Percentiles rank a stretch among this genome's conserved stretches.
phyloP scores from a whole-genome alignment of 2,113 vertebrate genomes.

The Sturnira hondurensis region DNA sequence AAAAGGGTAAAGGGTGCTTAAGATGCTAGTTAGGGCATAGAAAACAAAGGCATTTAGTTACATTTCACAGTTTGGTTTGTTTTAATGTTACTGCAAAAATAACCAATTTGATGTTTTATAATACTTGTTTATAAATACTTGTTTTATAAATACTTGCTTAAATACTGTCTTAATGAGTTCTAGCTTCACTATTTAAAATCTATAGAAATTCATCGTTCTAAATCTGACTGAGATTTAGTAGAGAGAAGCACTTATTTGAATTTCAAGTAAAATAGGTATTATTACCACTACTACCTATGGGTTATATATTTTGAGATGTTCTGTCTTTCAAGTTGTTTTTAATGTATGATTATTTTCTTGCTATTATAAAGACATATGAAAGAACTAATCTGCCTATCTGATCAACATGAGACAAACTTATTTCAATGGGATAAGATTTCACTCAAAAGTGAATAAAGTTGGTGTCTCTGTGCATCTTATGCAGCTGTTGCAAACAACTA shows the following conservation, averaged over 20 bases:
- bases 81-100: conserved; percentile 30
- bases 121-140: conserved; percentile 22
- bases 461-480: background rate
- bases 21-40: background rate
- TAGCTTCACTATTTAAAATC: conserved; percentile 35
- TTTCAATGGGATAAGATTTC: background rate
- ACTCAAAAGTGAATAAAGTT: conserved; percentile 14
- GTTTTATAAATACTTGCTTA: background rate
- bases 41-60: conserved; percentile 9
- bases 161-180: conserved; percentile 6
- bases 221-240: conserved; percentile 14
- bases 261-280: background rate
- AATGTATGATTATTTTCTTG: background rate
- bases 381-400: background rate
- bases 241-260: background rate
- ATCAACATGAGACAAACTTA: background rate
- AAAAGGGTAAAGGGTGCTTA: background rate
- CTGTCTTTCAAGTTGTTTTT: conserved; percentile 1
- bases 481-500: background rate
- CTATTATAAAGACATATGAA: background rate
- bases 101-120: background rate
- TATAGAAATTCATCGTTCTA: conserved; percentile 2
- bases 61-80: background rate
- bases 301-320: conserved; percentile 4
- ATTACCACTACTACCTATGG: background rate